These are phyloP conservation scores for Heliconius melpomene DNA, from an alignment of 1,140 invertebrate genomes.

Conservation along the genomic window DNA sequence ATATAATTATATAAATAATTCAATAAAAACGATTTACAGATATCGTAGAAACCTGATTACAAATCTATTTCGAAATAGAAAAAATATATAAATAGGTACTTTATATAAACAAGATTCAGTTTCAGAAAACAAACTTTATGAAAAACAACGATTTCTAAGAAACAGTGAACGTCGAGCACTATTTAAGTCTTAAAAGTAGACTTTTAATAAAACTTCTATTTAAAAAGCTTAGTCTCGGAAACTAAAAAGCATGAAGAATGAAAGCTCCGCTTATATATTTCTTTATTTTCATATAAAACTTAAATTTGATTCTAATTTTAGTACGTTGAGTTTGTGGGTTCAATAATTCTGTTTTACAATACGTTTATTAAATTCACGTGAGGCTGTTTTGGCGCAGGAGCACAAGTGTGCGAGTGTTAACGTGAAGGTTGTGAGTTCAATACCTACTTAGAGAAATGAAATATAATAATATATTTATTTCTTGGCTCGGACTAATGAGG, in stretches of 20 bases:
- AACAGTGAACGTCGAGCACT: constrained; percentile 1
- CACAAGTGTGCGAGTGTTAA: no score
- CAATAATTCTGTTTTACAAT: background rate
- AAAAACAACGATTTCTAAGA: constrained; percentile 9
- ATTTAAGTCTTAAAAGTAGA: constrained; percentile 1
- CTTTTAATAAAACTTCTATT: constrained; percentile 13
- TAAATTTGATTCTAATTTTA: background rate
- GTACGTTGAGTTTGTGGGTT: background rate
- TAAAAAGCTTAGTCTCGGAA: background rate
- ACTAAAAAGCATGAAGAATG: constrained; percentile 1
- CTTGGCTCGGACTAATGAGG: no score
- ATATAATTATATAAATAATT: no score
- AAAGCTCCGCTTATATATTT: background rate
- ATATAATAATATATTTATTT: no score
- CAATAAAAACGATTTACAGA: no score
- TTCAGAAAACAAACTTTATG: constrained; percentile 1
- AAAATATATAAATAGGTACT: background rate
- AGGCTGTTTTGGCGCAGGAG: no score
- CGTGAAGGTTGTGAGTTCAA: no score
- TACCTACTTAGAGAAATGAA: no score
- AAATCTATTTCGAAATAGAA: background rate
- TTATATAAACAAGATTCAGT: background rate
- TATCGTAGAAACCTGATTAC: no score
- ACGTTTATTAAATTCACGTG: no score
- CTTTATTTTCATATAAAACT: background rate